phyloP scores from a whole-genome alignment of 2,797 vertebrate species.

The Cynopterus sphinx region DNA sequence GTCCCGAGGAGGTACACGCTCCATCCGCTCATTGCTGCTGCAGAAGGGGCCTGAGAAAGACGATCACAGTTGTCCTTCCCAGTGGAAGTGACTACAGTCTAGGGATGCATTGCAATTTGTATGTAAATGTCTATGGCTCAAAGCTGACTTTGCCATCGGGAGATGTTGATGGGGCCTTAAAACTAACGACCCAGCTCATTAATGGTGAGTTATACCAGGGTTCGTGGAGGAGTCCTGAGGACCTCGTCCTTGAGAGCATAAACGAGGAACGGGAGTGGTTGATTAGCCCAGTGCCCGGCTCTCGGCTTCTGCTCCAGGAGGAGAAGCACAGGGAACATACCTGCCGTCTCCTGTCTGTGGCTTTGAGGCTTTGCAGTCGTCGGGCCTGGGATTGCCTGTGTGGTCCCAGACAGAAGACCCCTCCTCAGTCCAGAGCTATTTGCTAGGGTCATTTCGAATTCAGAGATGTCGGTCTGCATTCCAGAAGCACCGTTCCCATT shows the following conservation, averaged over 20 bases:
- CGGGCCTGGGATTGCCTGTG: background rate
- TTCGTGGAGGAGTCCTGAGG: slow-evolving; percentile 1
- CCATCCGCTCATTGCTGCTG: background rate
- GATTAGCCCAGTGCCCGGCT: background rate
- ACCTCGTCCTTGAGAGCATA: background rate
- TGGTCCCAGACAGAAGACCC: background rate
- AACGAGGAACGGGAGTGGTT: background rate
- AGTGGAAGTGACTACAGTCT: background rate
- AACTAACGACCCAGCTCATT: slow-evolving; percentile 61
- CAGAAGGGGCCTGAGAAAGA: background rate
- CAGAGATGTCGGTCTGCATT: background rate
- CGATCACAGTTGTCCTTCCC: background rate
- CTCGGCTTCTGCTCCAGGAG: background rate
- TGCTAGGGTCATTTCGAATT: no score
- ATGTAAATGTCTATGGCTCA: background rate
- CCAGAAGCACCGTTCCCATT: background rate
- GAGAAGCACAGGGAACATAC: background rate
- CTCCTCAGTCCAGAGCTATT: background rate
- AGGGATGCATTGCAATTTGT: slow-evolving; percentile 4
- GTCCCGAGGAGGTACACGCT: fast-evolving
- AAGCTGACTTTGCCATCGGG: slow-evolving; percentile 31
- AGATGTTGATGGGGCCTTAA: slow-evolving; percentile 46
- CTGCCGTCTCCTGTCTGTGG: background rate
- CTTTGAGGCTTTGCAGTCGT: background rate
- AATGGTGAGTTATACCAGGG: slow-evolving; percentile 61